Evolutionary conservation across 2,113 vertebrate genomes (phyloP).

Genomic region (Gymnorhina tibicen): DNA sequence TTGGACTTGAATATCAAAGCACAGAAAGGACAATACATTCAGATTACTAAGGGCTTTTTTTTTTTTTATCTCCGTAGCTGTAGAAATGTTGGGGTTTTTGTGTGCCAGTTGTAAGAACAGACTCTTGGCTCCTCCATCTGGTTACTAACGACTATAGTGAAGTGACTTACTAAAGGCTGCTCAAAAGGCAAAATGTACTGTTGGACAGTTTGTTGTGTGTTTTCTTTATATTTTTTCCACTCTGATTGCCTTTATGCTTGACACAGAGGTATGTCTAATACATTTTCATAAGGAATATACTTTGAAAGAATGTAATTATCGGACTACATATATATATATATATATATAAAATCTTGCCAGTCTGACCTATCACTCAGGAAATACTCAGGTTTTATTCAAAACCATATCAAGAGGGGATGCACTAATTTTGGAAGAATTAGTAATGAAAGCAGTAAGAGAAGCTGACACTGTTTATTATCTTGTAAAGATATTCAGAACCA

Average conservation of each 20-base stretch:
- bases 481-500: neutral
- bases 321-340: neutral
- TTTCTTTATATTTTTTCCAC: neutral
- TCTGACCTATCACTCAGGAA: neutral
- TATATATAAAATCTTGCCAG: neutral
- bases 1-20: neutral
- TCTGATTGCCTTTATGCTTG: neutral
- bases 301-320: neutral
- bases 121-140: conserved; percentile 63
- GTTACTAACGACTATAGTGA: neutral
- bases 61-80: neutral
- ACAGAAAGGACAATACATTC: neutral
- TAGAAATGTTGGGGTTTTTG: fast-evolving
- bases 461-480: conserved; percentile 2
- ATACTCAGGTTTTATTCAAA: neutral
- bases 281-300: neutral
- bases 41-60: neutral
- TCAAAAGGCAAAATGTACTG: neutral
- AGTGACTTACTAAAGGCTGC: neutral
- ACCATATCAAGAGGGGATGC: neutral
- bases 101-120: neutral
- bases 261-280: neutral
- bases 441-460: neutral
- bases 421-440: neutral
- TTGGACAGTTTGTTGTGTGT: neutral